A percentile compares a stretch with the other conserved stretches of the same genome.
These are phyloP conservation scores for Battus philenor DNA, from an alignment of 1,140 invertebrate genomes.

Conservation along the genomic window DNA sequence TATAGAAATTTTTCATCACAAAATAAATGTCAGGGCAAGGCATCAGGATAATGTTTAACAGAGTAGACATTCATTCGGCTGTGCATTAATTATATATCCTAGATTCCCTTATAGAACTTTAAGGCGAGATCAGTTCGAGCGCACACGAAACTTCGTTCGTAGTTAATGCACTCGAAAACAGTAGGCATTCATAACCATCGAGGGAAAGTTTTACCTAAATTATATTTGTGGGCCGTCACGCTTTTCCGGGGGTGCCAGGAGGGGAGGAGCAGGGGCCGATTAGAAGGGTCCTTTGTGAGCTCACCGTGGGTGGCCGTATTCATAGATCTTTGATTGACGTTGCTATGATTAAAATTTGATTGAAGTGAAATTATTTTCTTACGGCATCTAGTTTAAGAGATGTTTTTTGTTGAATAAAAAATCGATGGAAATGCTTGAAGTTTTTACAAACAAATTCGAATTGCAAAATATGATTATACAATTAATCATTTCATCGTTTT, in stretches of 20 bases:
- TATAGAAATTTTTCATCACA: no score
- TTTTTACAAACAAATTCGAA: no score
- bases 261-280: slow-evolving; percentile 41
- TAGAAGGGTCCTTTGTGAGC: slow-evolving; percentile 60
- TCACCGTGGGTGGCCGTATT: slow-evolving; percentile 52
- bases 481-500: no score
- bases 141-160: slow-evolving; percentile 29
- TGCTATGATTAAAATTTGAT: slow-evolving; percentile 22
- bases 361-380: no score
- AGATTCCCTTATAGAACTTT: not conserved
- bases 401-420: no score
- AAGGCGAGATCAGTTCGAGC: slow-evolving; percentile 12
- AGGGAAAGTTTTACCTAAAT: slow-evolving; percentile 71
- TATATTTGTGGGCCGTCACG: slow-evolving; percentile 75
- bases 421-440: no score
- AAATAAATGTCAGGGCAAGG: no score
- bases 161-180: slow-evolving; percentile 56
- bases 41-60: no score
- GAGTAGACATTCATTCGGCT: not conserved
- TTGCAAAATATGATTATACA: no score
- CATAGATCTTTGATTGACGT: slow-evolving; percentile 33
- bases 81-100: slow-evolving; percentile 6
- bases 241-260: slow-evolving; percentile 42
- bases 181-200: slow-evolving; percentile 48
- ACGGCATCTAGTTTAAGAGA: no score